Conservation (phyloP, 1,140 invertebrate genomes). For the Eumaeus atala region DNA sequence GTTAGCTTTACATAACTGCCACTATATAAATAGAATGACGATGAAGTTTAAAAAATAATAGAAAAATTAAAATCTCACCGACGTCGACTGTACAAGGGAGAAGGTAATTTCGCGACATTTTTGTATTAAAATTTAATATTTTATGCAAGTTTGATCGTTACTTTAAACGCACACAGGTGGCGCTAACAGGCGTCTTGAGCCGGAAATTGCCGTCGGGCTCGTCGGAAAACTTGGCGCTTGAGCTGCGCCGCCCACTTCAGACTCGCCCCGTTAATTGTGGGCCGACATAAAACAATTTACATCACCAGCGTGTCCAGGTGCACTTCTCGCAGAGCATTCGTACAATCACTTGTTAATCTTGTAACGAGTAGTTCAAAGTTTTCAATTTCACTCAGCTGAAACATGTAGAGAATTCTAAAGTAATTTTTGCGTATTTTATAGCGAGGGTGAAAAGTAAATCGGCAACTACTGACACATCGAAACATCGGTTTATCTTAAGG, state of each 20-base stretch:
- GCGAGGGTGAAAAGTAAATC: too few species aligned
- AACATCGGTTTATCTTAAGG: too few species aligned
- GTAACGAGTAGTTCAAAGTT: too few species aligned
- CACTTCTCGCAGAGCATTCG: not conserved
- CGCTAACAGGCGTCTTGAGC: constrained; percentile 40
- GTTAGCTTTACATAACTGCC: too few species aligned
- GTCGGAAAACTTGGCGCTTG: constrained; percentile 33
- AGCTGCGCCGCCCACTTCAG: constrained; percentile 23
- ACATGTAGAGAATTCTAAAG: too few species aligned
- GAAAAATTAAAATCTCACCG: not conserved
- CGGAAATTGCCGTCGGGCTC: constrained; percentile 48
- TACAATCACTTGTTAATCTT: not conserved
- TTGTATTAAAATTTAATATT: constrained; percentile 12
- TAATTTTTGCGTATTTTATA: too few species aligned
- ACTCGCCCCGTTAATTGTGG: constrained; percentile 38
- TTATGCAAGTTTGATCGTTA: constrained; percentile 34
- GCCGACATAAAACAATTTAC: constrained; percentile 46
- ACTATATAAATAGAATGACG: too few species aligned
- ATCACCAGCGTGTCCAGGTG: too few species aligned
- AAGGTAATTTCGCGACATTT: not conserved
- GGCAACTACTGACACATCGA: too few species aligned
- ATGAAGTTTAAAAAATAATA: too few species aligned
- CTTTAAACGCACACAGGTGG: constrained; percentile 42
- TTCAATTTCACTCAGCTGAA: too few species aligned
- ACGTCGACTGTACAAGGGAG: not conserved